Conservation (phyloP, 2,113 vertebrate species). For the Ancistrus triradiatus region DNA sequence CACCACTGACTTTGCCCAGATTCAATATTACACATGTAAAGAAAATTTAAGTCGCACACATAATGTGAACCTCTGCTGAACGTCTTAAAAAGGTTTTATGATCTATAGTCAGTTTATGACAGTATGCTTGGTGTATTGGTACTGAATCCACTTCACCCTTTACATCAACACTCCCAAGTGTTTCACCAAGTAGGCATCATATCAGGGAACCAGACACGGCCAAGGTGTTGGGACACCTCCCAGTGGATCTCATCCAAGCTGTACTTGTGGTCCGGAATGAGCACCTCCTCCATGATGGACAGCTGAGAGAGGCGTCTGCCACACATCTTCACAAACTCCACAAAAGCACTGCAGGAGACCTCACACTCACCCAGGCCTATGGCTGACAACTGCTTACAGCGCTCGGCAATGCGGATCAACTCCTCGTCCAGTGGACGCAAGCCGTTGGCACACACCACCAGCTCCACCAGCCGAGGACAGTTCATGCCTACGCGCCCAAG, state of each 20-base stretch:
- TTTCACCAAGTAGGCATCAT: constrained; percentile 96
- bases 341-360: constrained; percentile 95
- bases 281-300: constrained; percentile 97
- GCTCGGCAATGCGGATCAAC: constrained; percentile 91
- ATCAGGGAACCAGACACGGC: constrained; percentile 96
- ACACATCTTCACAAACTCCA: constrained; percentile 97
- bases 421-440: constrained; percentile 92
- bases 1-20: too few relatives aligned
- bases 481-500: constrained; percentile 91
- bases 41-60: too few relatives aligned
- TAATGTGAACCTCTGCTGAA: too few relatives aligned
- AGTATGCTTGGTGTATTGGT: not conserved
- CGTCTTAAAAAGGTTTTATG: too few relatives aligned
- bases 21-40: too few relatives aligned
- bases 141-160: not conserved
- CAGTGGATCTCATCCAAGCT: constrained; percentile 94
- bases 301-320: constrained; percentile 89
- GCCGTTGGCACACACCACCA: constrained; percentile 95
- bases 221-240: constrained; percentile 97
- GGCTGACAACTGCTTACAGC: constrained; percentile 88
- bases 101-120: not conserved
- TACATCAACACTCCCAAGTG: not conserved
- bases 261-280: constrained; percentile 94
- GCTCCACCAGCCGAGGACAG: constrained; percentile 89
- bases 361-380: constrained; percentile 95